Evolutionary conservation across 35 echinoderm and acorn worm species (phyloP), one percentile per base, ranked within the genome.

Genomic region (Stichopus chloronotus): DNA sequence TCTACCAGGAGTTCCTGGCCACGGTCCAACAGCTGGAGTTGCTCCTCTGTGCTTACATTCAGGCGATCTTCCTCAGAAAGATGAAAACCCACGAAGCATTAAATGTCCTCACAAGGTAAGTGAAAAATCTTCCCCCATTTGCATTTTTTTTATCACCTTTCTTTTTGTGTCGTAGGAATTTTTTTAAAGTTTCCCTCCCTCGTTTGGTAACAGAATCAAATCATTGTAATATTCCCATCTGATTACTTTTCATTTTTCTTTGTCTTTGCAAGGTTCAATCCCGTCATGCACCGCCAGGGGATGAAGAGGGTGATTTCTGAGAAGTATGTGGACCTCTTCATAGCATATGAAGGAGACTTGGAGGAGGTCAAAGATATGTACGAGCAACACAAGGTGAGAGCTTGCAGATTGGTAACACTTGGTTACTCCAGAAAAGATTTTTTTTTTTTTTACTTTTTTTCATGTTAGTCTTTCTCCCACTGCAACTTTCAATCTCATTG

Each of bases 311-410:
- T 95, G 19, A 71, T 96, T n/a, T 91, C 97, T 30, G 97, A 99
- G 65, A 99, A 99, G 78, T 99, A 96, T 79, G 91, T 99, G n/a
- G 95, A 96, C 59, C 93, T 94, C 83, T 99, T 99, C 92, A 93
- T 84, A 56, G 81, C 79, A 74, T 99, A 96, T 83, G 97, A 99
- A 71, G 85, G 91, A 13, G 97, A 99, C 65, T 84, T 99, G 52
- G 97, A 99, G 59, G 97, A 92, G 21, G 94, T 99, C 86, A 99
- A 99, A 87, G 95, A 99, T 30, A 86, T 99, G 63, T 99, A 99
- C 90, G 97, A 99, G 71, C 94, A 85, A 58, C 60, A 95, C 61
- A 99, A 99, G 95, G 97, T 99, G 80, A 92, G 78, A 8, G 6
- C 85, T 16, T 72, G 30, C 30, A 72, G 22, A 72, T 4, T 16